phyloP scores from a whole-genome alignment of 2,888 invertebrate genomes.

The Torymus texanus region DNA sequence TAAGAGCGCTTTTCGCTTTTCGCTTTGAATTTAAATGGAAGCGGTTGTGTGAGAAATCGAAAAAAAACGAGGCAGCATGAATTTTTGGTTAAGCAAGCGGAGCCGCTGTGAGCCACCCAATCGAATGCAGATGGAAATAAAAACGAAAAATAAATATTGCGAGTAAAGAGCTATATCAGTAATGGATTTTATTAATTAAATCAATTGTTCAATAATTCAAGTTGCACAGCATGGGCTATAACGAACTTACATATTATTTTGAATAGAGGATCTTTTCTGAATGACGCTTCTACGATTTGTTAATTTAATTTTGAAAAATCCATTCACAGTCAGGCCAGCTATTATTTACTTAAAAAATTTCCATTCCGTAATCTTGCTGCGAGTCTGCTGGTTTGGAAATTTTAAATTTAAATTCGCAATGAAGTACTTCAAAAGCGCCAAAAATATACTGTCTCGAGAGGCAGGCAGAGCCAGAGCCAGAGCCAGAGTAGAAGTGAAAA shows the following conservation, averaged over 20 bases:
- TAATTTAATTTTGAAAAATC: conserved; percentile 26
- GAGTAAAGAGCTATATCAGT: conserved; percentile 6
- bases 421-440: neutral
- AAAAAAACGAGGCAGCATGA: neutral
- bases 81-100: conserved; percentile 21
- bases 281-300: neutral
- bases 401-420: conserved; percentile 1
- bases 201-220: too few species aligned
- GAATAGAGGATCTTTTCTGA: too few species aligned
- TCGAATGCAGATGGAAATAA: conserved; percentile 1
- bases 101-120: neutral
- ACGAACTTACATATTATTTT: too few species aligned
- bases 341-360: neutral
- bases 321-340: neutral
- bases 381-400: too few species aligned
- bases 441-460: neutral
- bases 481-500: neutral
- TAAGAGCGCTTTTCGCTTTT: conserved; percentile 18
- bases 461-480: neutral
- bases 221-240: too few species aligned
- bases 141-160: conserved; percentile 15
- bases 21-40: conserved; percentile 41
- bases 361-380: neutral
- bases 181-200: conserved; percentile 41
- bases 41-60: neutral